Percentiles rank a stretch among this genome's conserved stretches.
Evolutionary conservation across 2,888 invertebrate genomes (phyloP).

Genomic region (Urechis unicinctus): DNA sequence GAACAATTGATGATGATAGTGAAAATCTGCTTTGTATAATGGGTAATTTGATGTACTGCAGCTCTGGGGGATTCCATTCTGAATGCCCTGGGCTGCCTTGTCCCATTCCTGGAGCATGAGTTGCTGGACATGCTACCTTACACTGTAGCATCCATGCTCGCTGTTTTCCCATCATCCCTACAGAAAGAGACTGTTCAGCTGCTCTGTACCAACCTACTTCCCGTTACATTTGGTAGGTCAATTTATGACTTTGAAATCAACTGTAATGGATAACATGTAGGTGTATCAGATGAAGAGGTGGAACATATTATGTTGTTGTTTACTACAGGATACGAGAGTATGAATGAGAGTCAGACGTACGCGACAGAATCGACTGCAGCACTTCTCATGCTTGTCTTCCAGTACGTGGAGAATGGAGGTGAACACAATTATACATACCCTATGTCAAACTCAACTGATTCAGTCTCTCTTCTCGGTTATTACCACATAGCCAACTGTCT

Average conservation of each 20-base stretch:
- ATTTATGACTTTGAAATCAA: not conserved
- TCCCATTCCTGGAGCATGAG: conserved; percentile 94
- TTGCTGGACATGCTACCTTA: conserved; percentile 92
- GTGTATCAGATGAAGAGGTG: not conserved
- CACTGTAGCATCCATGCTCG: conserved; percentile 86
- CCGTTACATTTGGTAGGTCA: conserved; percentile 70
- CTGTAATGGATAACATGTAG: not conserved
- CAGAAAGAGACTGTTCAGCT: conserved; percentile 93
- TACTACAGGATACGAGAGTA: conserved; percentile 19
- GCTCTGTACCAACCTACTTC: conserved; percentile 89
- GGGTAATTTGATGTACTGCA: conserved; percentile 6
- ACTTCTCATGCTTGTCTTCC: conserved; percentile 95
- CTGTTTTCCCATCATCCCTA: conserved; percentile 79
- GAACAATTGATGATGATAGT: too few species aligned
- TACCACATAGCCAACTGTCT: not conserved
- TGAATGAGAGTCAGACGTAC: conserved; percentile 33
- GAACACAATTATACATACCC: conserved; percentile 28
- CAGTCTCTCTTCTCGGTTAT: not conserved
- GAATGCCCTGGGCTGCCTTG: conserved; percentile 86
- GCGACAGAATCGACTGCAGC: conserved; percentile 60
- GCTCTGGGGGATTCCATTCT: conserved; percentile 56
- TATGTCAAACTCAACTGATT: not conserved
- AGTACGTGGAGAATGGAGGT: conserved; percentile 90
- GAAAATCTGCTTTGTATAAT: too few species aligned
- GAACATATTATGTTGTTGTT: not conserved